These are phyloP conservation scores for Meghimatium bilineatum DNA, from an alignment of 2,888 invertebrate genomes.

Conservation along the genomic window DNA sequence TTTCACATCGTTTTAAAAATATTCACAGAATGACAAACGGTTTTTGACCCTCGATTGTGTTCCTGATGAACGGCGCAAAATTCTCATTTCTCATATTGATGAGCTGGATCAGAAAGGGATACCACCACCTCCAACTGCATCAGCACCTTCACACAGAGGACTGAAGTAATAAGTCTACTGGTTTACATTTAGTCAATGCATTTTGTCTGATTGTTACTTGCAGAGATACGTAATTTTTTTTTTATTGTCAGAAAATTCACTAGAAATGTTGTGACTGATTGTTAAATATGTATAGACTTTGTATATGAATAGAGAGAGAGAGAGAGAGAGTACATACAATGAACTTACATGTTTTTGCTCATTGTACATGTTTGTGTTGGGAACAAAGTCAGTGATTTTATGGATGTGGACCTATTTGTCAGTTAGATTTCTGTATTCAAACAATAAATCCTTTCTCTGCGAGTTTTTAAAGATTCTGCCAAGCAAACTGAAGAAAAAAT, in stretches of 20 bases:
- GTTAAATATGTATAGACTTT: background rate
- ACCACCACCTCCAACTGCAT: slow-evolving; percentile 98
- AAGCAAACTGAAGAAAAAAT: background rate
- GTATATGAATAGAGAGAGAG: background rate
- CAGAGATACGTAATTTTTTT: background rate
- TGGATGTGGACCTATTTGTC: background rate
- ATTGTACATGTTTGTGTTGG: background rate
- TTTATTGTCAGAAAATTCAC: background rate
- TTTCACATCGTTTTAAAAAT: background rate
- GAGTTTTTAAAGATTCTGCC: background rate
- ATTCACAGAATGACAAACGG: slow-evolving; percentile 79
- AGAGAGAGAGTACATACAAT: background rate
- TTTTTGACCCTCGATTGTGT: slow-evolving; percentile 94
- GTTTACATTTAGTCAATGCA: background rate
- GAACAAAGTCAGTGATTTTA: background rate
- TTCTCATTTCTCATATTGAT: slow-evolving; percentile 91
- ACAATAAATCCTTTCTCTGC: background rate
- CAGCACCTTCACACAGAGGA: slow-evolving; percentile 80
- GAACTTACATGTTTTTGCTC: background rate
- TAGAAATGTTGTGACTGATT: background rate
- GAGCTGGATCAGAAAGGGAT: slow-evolving; percentile 96
- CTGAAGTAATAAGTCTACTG: slow-evolving; percentile 56
- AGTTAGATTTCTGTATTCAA: background rate
- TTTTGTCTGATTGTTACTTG: background rate
- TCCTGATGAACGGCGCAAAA: slow-evolving; percentile 89